Conservation (phyloP, 2,113 vertebrate genomes). For the Enhydra lutris region DNA sequence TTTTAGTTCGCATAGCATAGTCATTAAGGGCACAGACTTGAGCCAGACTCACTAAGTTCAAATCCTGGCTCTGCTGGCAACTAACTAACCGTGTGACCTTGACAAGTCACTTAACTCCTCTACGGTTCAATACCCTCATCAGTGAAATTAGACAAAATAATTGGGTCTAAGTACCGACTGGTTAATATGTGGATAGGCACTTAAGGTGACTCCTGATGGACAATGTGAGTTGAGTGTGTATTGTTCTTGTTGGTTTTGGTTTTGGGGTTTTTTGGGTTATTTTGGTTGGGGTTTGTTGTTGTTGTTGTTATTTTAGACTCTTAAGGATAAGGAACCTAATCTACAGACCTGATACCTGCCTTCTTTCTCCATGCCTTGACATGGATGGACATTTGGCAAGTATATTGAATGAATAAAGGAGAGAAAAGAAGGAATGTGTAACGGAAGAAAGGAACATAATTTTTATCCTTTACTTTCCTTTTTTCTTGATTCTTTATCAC, state of each 20-base stretch:
- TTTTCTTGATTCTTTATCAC: neutral
- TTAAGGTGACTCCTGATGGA: neutral
- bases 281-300: neutral
- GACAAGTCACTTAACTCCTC: neutral
- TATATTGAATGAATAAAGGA: neutral
- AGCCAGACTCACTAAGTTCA: slow-evolving; percentile 17
- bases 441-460: neutral
- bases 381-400: neutral
- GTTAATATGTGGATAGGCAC: neutral
- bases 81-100: neutral
- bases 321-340: neutral
- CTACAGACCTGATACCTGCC: neutral
- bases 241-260: neutral
- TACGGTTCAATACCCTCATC: neutral
- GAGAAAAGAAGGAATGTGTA: neutral
- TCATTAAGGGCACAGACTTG: neutral
- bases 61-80: neutral
- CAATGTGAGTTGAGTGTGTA: neutral
- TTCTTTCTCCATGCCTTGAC: neutral
- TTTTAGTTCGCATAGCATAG: neutral
- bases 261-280: neutral
- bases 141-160: neutral
- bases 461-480: slow-evolving; percentile 30
- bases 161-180: neutral
- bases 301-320: neutral